Conservation (phyloP, 2,113 vertebrate species). For the Ancistrus triradiatus region DNA sequence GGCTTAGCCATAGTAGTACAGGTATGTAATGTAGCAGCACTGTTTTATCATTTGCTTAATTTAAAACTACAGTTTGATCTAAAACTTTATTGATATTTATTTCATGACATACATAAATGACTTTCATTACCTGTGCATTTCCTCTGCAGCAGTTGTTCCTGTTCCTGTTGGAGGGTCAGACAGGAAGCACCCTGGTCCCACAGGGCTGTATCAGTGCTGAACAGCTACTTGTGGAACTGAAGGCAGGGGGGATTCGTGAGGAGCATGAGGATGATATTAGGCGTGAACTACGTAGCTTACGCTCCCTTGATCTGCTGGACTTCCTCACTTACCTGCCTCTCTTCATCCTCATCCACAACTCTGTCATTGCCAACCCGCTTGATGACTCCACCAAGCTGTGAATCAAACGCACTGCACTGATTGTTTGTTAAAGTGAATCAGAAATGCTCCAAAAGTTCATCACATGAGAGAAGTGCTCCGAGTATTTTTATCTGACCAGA, state of each 20-base stretch:
- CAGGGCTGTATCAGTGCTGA: slow-evolving; percentile 57
- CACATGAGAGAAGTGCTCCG: too few species aligned
- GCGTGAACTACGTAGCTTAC: slow-evolving; percentile 46
- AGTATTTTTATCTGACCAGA: too few species aligned
- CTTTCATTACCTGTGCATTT: neutral
- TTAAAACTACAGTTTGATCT: too few species aligned
- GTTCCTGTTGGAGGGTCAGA: slow-evolving; percentile 60
- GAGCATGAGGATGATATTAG: slow-evolving; percentile 50
- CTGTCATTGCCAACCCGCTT: slow-evolving; percentile 57
- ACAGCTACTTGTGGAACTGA: slow-evolving; percentile 65
- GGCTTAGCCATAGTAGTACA: too few species aligned
- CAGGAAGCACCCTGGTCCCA: slow-evolving; percentile 5
- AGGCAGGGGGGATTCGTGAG: slow-evolving; percentile 58
- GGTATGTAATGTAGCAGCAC: too few species aligned
- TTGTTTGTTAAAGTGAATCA: too few species aligned
- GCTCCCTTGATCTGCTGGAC: slow-evolving; percentile 60
- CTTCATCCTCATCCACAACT: slow-evolving; percentile 65
- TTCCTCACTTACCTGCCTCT: slow-evolving; percentile 67
- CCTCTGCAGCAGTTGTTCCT: slow-evolving; percentile 64
- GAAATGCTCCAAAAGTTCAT: too few species aligned
- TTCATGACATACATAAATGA: too few species aligned
- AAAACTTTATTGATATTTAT: too few species aligned
- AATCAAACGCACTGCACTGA: too few species aligned
- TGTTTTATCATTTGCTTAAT: too few species aligned
- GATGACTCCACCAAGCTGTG: slow-evolving; percentile 54